Percentiles rank a stretch among this genome's conserved stretches.
phyloP scores from a whole-genome alignment of 2,888 invertebrate species.

The Drosophila prolongata region DNA sequence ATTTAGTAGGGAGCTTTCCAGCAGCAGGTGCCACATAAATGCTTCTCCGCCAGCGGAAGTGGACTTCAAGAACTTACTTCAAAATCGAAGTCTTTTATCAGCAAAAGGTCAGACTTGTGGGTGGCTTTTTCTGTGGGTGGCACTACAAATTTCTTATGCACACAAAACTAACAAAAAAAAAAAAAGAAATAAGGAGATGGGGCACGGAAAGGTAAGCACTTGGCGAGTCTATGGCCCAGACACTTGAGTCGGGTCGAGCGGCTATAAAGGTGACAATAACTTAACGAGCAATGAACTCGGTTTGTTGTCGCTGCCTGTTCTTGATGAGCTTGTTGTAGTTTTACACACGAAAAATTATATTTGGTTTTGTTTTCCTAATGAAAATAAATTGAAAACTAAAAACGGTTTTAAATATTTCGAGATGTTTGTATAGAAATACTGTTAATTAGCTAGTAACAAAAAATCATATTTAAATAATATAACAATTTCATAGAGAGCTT shows the following conservation, averaged over 20 bases:
- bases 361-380: background rate
- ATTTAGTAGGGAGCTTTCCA: conserved; percentile 20
- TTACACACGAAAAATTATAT: background rate
- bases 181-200: conserved; percentile 7
- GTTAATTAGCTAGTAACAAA: too few relatives aligned
- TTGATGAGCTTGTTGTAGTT: conserved; percentile 29
- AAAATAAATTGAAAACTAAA: too few relatives aligned
- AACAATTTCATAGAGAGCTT: too few relatives aligned
- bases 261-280: conserved; percentile 82
- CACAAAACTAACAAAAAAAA: conserved; percentile 39
- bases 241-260: conserved; percentile 58
- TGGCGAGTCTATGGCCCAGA: conserved; percentile 76
- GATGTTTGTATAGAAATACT: too few relatives aligned
- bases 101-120: conserved; percentile 28
- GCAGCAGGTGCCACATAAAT: conserved; percentile 37
- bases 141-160: conserved; percentile 62
- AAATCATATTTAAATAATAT: too few relatives aligned
- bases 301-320: conserved; percentile 33
- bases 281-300: conserved; percentile 82
- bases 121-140: conserved; percentile 7
- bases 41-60: conserved; percentile 23
- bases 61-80: conserved; percentile 15
- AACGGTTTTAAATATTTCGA: too few relatives aligned
- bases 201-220: conserved; percentile 55
- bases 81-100: conserved; percentile 31